These are phyloP conservation scores for Ecliptopera silaceata DNA, from an alignment of 2,888 invertebrate species.

Conservation along the genomic window DNA sequence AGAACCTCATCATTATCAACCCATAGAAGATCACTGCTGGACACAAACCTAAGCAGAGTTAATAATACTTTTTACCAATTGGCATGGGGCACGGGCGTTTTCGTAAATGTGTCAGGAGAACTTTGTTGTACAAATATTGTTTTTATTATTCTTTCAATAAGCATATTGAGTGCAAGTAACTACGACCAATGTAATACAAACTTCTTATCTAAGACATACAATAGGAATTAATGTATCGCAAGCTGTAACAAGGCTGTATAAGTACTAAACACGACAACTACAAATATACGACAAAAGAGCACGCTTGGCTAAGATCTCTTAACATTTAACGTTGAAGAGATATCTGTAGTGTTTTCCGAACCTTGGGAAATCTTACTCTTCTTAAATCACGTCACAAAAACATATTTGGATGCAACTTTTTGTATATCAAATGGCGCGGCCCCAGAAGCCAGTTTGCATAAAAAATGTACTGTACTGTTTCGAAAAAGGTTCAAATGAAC, in stretches of 20 bases:
- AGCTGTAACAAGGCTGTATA: constrained; percentile 59
- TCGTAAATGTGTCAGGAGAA: constrained; percentile 28
- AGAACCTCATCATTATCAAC: too few relatives aligned
- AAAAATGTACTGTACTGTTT: too few relatives aligned
- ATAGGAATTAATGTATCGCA: constrained; percentile 52
- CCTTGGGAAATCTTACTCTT: not conserved
- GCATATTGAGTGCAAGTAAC: constrained; percentile 74
- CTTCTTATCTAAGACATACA: constrained; percentile 51
- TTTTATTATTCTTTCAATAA: constrained; percentile 54
- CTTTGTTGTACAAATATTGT: constrained; percentile 37
- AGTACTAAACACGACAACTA: constrained; percentile 41
- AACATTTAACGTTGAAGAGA: not conserved
- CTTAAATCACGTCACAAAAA: too few relatives aligned
- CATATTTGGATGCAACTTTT: too few relatives aligned
- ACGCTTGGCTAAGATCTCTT: constrained; percentile 10
- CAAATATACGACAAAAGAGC: constrained; percentile 20
- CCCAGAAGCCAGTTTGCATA: too few relatives aligned
- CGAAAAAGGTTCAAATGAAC: too few relatives aligned
- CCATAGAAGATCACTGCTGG: too few relatives aligned
- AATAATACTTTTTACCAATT: not conserved
- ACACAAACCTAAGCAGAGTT: too few relatives aligned
- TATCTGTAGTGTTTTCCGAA: not conserved
- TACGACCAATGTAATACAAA: constrained; percentile 73
- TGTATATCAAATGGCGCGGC: too few relatives aligned
- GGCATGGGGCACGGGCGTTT: not conserved